These are phyloP conservation scores for Nomada flava DNA, from an alignment of 2,888 invertebrate genomes.

Conservation along the genomic window DNA sequence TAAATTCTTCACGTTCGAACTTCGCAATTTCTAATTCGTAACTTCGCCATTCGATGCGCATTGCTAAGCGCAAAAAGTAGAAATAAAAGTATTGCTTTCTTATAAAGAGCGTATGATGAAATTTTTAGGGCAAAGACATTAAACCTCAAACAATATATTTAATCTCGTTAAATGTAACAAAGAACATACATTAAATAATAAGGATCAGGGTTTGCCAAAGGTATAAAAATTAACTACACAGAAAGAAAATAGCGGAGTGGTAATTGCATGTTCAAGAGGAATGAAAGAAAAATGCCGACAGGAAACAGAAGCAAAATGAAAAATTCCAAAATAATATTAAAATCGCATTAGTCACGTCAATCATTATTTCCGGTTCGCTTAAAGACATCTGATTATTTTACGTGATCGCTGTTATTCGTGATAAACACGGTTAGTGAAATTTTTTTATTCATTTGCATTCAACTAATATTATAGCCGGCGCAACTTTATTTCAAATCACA, in stretches of 20 bases:
- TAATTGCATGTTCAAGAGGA: conserved; percentile 46
- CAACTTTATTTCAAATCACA: too few species aligned
- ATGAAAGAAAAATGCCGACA: conserved; percentile 54
- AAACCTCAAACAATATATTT: too few species aligned
- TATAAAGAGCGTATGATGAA: too few species aligned
- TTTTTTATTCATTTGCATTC: conserved; percentile 28
- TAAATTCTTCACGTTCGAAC: too few species aligned
- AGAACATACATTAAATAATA: too few species aligned
- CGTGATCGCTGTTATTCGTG: conserved; percentile 1
- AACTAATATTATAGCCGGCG: too few species aligned
- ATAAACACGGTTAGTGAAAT: conserved; percentile 27
- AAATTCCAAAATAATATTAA: conserved; percentile 72
- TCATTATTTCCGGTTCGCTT: conserved; percentile 57
- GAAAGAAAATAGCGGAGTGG: background rate
- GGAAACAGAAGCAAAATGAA: conserved; percentile 65
- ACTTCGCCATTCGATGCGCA: background rate
- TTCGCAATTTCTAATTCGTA: background rate
- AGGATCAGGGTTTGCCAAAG: too few species aligned
- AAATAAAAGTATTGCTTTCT: too few species aligned
- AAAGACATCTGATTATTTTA: conserved; percentile 17
- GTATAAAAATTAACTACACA: too few species aligned
- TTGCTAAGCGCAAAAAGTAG: background rate
- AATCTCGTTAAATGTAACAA: too few species aligned
- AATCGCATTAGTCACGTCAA: conserved; percentile 70
- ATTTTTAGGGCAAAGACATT: too few species aligned